Evolutionary conservation across 2,888 invertebrate species (phyloP).

Genomic region (Loripinus fragilis): DNA sequence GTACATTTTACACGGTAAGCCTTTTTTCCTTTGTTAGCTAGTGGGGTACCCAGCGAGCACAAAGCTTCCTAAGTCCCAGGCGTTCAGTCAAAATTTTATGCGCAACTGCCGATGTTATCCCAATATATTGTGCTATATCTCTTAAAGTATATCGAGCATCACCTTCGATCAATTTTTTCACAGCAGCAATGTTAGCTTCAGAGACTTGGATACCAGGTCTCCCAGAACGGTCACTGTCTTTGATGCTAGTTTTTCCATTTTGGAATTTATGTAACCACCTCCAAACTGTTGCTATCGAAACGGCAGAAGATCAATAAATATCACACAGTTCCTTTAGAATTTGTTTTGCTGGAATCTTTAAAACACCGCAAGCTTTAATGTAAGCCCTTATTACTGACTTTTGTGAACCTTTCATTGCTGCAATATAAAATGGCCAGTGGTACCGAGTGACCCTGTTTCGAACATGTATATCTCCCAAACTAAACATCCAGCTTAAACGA

Average conservation of each 20-base stretch:
- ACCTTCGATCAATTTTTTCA: neutral
- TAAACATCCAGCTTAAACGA: neutral
- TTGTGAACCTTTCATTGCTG: neutral
- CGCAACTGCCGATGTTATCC: neutral
- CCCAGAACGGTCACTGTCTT: neutral
- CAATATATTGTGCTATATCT: neutral
- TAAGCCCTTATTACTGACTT: constrained; percentile 11
- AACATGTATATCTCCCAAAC: constrained; percentile 1
- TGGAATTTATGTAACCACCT: neutral
- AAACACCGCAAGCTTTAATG: neutral
- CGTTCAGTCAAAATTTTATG: neutral
- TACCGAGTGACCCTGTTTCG: constrained; percentile 6
- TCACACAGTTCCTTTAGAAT: neutral
- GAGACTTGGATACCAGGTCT: neutral
- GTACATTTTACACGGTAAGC: too few relatives aligned
- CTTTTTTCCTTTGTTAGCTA: neutral
- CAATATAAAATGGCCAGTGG: neutral
- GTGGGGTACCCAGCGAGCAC: neutral
- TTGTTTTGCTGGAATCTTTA: neutral
- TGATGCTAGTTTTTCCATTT: neutral
- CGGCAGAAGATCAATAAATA: neutral
- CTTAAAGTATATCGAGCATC: neutral
- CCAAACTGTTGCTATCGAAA: neutral
- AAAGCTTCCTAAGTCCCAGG: neutral
- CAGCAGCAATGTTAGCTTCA: neutral